Percentiles rank a stretch among this genome's conserved stretches.
Evolutionary conservation across 2,797 vertebrate species (phyloP).

Genomic region (Lagocephalus sceleratus): DNA sequence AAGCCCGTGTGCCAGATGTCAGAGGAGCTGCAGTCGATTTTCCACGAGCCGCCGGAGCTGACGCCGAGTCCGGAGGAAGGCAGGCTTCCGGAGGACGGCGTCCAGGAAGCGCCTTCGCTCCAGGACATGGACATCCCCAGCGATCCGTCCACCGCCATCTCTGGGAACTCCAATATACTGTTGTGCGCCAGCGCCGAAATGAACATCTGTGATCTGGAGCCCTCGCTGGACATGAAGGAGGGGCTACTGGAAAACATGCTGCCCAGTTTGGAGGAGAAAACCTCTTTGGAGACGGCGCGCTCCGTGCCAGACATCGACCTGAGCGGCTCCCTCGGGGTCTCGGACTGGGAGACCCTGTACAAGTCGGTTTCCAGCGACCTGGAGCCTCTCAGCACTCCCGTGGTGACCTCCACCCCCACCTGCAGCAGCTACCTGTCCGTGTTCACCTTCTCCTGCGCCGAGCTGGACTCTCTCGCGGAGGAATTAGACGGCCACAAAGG

Average conservation of each 20-base stretch:
- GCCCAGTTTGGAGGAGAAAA: constrained; percentile 72
- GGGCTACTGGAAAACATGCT: constrained; percentile 88
- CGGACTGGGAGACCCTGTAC: constrained; percentile 96
- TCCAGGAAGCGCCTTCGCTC: constrained; percentile 70
- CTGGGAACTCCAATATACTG: constrained; percentile 81
- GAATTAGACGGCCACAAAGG: constrained; percentile 84
- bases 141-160: constrained; percentile 77
- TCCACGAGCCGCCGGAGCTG: constrained; percentile 78
- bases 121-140: constrained; percentile 78
- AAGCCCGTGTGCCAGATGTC: constrained; percentile 90
- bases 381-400: constrained; percentile 94
- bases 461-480: constrained; percentile 88
- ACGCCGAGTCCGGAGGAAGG: constrained; percentile 61
- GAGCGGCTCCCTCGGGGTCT: constrained; percentile 88
- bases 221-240: constrained; percentile 86
- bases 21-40: constrained; percentile 84
- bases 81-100: constrained; percentile 67
- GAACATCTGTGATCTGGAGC: constrained; percentile 79
- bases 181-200: constrained; percentile 80
- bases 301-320: constrained; percentile 96
- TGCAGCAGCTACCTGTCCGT: constrained; percentile 92
- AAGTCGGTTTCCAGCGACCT: constrained; percentile 84
- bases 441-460: constrained; percentile 93
- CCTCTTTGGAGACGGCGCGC: constrained; percentile 84
- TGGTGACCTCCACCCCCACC: constrained; percentile 92